These are phyloP conservation scores for Cephus runcator DNA, from an alignment of 2,888 invertebrate species.

Conservation along the genomic window DNA sequence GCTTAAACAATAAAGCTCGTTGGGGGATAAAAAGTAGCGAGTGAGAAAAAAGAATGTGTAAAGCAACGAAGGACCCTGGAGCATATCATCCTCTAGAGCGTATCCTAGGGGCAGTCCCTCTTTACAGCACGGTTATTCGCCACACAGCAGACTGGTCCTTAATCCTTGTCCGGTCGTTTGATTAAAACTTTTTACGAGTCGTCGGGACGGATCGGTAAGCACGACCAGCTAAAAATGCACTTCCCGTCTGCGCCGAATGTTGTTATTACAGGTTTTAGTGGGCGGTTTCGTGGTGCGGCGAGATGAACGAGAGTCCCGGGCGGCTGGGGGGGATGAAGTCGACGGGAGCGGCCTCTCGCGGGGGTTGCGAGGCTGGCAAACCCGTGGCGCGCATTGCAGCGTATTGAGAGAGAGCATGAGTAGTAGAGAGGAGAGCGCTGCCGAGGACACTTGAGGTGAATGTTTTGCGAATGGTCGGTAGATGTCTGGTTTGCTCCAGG, in stretches of 20 bases:
- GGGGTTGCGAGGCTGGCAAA: conserved; percentile 8
- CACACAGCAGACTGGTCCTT: neutral
- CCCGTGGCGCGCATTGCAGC: conserved; percentile 30
- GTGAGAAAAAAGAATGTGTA: neutral
- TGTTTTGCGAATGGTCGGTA: conserved; percentile 66
- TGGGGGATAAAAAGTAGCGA: neutral
- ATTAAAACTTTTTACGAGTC: neutral
- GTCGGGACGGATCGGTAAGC: neutral
- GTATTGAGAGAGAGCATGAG: conserved; percentile 30
- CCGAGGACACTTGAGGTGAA: conserved; percentile 64
- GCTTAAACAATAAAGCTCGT: neutral
- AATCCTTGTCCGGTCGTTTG: neutral
- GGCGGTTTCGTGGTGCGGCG: neutral
- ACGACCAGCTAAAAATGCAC: neutral
- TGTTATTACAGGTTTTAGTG: neutral
- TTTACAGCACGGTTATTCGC: neutral
- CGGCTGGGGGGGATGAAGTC: neutral
- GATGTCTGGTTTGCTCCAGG: conserved; percentile 64
- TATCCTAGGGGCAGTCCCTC: neutral
- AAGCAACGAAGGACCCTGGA: neutral
- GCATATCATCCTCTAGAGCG: neutral
- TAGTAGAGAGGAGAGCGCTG: conserved; percentile 34
- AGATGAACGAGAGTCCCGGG: neutral
- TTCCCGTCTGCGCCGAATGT: neutral
- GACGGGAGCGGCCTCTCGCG: neutral